Evolutionary conservation across 2,888 invertebrate genomes (phyloP), one percentile per base, ranked within the genome.

Genomic region (Caenorhabditis wallacei): DNA sequence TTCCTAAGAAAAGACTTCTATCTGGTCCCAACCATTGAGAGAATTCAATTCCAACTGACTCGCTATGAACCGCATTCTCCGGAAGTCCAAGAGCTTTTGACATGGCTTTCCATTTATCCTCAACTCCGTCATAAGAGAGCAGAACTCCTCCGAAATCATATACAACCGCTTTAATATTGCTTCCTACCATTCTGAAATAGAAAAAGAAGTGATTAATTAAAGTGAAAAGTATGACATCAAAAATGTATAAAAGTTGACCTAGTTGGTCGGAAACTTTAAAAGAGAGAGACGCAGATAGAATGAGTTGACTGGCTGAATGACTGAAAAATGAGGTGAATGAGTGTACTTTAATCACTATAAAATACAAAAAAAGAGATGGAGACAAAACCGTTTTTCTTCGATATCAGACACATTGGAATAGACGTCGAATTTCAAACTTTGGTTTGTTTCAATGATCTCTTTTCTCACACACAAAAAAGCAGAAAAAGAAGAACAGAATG

Each of bases 131-230:
- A 51, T 84, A 86, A 5, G 86, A 86, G 2, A 86, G 70, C 8
- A 87, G 30, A 43, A 87, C 87, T 66, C 87, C 87, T 20, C 85
- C 85, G 22, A 84, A 85, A 51, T 87, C 87, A 57, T 85, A 87
- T 16, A 87, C 85, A 8, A 86, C 87, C 3, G 79, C 85, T 76
- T 84, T 84, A 54, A 87, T 84, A 37, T 40, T 40, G 7, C 24
- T 66, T 16, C 43, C 37, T 3, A 26, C n/a, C 40, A 56, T 53
- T 51, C 61, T 71, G 71, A 56, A 72, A 74, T n/a, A n/a, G 30
- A 8, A 30, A 30, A 16, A n/a, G 18, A 46, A 18, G n/a, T n/a
- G n/a, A 30, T 13, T 43, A 51, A 22, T 20, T 20, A n/a, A 37
- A 18, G 30, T 30, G 16, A 18, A 57, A 48, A 16, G 43, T 7